These are phyloP conservation scores for Apodemia duryi DNA, from an alignment of 2,888 invertebrate genomes.

Conservation along the genomic window DNA sequence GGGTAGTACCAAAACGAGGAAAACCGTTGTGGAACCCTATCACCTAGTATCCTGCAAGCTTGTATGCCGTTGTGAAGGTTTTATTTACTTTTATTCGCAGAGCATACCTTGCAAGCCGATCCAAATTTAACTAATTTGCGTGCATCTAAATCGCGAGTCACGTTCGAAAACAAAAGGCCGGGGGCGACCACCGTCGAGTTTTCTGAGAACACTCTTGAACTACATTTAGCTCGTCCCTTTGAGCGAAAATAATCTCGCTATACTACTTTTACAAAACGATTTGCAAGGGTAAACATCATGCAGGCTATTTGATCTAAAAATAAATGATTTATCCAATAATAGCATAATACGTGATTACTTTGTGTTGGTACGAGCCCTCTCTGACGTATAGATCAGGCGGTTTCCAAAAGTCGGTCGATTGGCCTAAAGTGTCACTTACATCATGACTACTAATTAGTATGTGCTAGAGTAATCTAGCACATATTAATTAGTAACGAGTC, in stretches of 20 bases:
- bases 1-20: too few relatives aligned
- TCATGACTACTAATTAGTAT: too few relatives aligned
- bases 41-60: too few relatives aligned
- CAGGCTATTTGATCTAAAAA: slow-evolving; percentile 5
- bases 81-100: neutral
- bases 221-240: slow-evolving; percentile 49
- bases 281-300: slow-evolving; percentile 36
- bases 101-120: slow-evolving; percentile 16
- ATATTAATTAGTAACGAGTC: too few relatives aligned
- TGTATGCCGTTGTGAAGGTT: neutral
- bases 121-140: slow-evolving; percentile 69
- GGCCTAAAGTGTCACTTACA: too few relatives aligned
- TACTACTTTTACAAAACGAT: slow-evolving; percentile 36
- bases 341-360: neutral
- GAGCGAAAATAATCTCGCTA: slow-evolving; percentile 39
- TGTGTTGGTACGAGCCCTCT: neutral
- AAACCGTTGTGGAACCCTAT: too few relatives aligned
- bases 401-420: neutral
- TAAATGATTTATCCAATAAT: neutral
- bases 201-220: slow-evolving; percentile 59
- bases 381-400: neutral
- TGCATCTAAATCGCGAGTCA: slow-evolving; percentile 64
- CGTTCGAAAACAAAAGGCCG: slow-evolving; percentile 66
- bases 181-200: slow-evolving; percentile 56
- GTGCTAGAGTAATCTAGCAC: too few relatives aligned